Conservation (phyloP, 1,140 invertebrate genomes). For the Sesamia nonagrioides region DNA sequence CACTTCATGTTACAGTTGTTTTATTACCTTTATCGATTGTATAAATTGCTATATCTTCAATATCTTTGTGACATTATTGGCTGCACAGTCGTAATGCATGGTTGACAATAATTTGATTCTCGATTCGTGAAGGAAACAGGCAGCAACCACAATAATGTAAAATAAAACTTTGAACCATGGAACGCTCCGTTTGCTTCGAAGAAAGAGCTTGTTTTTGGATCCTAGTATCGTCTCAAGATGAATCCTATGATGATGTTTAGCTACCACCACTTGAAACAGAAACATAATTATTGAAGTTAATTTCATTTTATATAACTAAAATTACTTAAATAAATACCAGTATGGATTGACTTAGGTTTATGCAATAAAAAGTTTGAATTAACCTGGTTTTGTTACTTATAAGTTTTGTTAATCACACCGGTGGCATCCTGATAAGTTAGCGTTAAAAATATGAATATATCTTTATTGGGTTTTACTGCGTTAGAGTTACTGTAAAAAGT, state of each 20-base stretch:
- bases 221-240: slow-evolving; percentile 9
- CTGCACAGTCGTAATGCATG: background rate
- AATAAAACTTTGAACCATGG: background rate
- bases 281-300: slow-evolving; percentile 1
- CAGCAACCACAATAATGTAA: background rate
- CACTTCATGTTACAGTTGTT: background rate
- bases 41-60: background rate
- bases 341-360: slow-evolving; percentile 34
- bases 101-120: slow-evolving; percentile 3
- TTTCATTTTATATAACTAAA: slow-evolving; percentile 4
- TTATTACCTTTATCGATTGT: background rate
- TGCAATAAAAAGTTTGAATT: slow-evolving; percentile 34
- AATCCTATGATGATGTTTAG: slow-evolving; percentile 40
- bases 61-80: background rate
- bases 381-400: background rate
- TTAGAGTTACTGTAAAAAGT: no score
- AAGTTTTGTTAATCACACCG: no score
- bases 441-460: no score
- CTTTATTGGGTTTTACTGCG: no score
- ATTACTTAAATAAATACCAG: slow-evolving; percentile 18
- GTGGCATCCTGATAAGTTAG: no score
- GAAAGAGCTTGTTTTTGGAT: background rate
- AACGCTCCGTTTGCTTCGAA: background rate
- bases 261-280: slow-evolving; percentile 14
- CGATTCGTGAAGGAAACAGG: background rate